phyloP scores from a whole-genome alignment of 2,113 vertebrate genomes.

The Mirza zaza region DNA sequence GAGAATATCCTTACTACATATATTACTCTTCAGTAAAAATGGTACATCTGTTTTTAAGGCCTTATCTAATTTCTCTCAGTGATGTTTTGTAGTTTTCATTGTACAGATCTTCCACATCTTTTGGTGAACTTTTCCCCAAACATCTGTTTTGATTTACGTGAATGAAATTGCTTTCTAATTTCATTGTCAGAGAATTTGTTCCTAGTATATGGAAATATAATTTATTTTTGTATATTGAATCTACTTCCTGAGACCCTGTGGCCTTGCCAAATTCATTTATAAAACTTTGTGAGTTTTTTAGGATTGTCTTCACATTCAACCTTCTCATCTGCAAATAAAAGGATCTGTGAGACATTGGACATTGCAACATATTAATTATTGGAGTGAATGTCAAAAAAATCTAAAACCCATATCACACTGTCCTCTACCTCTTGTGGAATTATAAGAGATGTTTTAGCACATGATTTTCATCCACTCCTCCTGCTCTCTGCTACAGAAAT shows the following conservation, averaged over 20 bases:
- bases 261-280: neutral
- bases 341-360: neutral
- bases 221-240: neutral
- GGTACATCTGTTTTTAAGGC: neutral
- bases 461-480: neutral
- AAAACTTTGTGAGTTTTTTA: neutral
- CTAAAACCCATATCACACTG: neutral
- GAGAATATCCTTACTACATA: neutral
- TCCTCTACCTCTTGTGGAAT: neutral
- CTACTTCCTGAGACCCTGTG: neutral
- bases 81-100: neutral
- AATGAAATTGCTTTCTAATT: neutral
- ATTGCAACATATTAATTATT: neutral
- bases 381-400: neutral
- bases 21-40: neutral
- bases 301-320: neutral
- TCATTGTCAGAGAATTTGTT: neutral
- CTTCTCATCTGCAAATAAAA: neutral
- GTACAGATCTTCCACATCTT: too few species aligned
- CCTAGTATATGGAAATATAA: neutral
- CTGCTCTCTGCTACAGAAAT: neutral
- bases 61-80: neutral
- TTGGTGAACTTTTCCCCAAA: neutral
- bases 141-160: neutral
- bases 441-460: neutral